Evolutionary conservation across 1,140 invertebrate genomes (phyloP).

Genomic region (Rhopalosiphum maidis): DNA sequence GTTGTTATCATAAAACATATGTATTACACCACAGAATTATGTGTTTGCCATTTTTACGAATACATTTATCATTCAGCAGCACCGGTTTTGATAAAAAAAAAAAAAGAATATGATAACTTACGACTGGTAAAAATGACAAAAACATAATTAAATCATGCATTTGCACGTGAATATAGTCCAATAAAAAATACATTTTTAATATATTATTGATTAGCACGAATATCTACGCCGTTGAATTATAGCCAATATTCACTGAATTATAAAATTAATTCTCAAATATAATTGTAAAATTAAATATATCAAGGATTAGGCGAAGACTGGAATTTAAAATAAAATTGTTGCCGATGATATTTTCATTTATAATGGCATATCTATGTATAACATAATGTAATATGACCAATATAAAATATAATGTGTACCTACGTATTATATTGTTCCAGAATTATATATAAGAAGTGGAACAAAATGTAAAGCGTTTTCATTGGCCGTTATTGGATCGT

Average conservation of each 20-base stretch:
- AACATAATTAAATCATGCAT: not conserved
- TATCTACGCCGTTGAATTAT: not conserved
- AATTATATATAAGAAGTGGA: not conserved
- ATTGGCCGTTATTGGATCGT: not conserved
- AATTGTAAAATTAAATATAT: not conserved
- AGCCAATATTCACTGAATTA: too few species aligned
- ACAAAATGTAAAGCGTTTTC: not conserved
- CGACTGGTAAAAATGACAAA: too few species aligned
- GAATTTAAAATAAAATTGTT: not conserved
- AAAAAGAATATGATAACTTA: not conserved
- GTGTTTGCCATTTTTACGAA: not conserved
- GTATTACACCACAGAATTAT: not conserved
- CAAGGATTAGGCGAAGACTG: not conserved
- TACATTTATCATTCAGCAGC: not conserved
- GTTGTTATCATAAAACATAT: not conserved
- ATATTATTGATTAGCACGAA: not conserved
- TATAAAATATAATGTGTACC: not conserved
- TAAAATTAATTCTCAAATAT: not conserved
- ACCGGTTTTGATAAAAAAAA: not conserved
- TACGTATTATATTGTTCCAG: not conserved
- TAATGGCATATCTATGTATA: not conserved
- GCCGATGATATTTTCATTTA: not conserved
- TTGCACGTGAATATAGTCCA: not conserved
- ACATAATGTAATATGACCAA: not conserved
- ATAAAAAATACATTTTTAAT: too few species aligned